These are phyloP conservation scores for Drosophila melanogaster DNA, from an alignment of 1,140 invertebrate species.

Conservation along the genomic window DNA sequence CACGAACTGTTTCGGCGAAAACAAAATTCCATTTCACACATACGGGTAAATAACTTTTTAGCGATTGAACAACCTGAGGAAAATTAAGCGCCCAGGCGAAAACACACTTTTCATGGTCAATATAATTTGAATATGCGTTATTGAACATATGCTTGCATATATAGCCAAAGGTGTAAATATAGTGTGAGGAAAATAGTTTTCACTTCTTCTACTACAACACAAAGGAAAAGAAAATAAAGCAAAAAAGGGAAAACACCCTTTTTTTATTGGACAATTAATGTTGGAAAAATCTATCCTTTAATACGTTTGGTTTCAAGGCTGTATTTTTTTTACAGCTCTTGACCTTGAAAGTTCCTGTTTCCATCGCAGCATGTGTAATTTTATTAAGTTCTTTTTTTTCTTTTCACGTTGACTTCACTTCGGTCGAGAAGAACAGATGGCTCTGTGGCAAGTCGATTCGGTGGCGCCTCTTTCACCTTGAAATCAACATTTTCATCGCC, in stretches of 20 bases:
- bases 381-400: not conserved
- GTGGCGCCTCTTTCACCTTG: constrained; percentile 43
- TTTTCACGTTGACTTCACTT: constrained; percentile 2
- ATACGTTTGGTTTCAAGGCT: not conserved
- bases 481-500: constrained; percentile 17
- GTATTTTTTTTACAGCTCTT: not conserved
- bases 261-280: not conserved
- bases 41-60: constrained; percentile 26
- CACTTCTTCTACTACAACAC: too few relatives aligned
- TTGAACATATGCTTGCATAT: constrained; percentile 20
- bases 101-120: constrained; percentile 62
- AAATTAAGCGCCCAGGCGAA: constrained; percentile 40
- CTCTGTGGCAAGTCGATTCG: constrained; percentile 6
- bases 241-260: not conserved
- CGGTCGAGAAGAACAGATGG: constrained; percentile 13
- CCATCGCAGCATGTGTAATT: constrained; percentile 26
- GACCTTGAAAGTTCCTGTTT: constrained; percentile 19
- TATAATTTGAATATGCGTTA: constrained; percentile 59
- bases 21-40: constrained; percentile 48
- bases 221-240: not conserved
- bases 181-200: not conserved
- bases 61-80: constrained; percentile 41
- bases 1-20: constrained; percentile 28
- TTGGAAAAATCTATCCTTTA: not conserved
- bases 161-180: constrained; percentile 2